Evolutionary conservation across 2,797 vertebrate genomes (phyloP), one percentile per base, ranked within the genome.

Genomic region (Brachymystax lenok): DNA sequence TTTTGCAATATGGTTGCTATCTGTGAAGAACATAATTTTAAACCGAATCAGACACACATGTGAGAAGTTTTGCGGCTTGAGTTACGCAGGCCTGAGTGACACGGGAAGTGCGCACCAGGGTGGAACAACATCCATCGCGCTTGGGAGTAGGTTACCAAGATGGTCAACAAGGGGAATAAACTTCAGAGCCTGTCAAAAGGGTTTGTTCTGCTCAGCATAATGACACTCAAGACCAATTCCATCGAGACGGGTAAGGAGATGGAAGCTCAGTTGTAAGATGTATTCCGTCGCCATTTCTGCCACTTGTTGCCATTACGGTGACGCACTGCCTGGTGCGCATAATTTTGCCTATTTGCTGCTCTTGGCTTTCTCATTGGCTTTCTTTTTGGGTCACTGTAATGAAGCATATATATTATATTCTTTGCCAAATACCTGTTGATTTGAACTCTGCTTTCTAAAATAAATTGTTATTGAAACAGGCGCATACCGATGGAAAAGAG

Each of bases 191-290:
- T 77, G 81, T 73, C 85, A 83, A 69, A 59, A 71, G 79, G 91
- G 81, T 84, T 92, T 69, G 76, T 91, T 74, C 80, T 92, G 74
- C 80, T 92, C 69, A 64, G 79, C 79, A 77, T 81, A 75, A 75
- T 85, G 80, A 61, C 79, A 16, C 72, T 81, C 0, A 84, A 76
- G 73, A 74, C 84, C 79, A 84, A 88, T 5, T 87, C 93, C 82
- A 93, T 95, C 17, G 93, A 94, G 72, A 94, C 92, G 64, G 92
- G 94, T 95, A 89, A 86, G 93, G 68, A 79, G 52, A 72, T 8
- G 46, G 56, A 68, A 71, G 68, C 33, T 78, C 74, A 33, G 33
- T 74, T 46, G 17, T 78, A 56, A 35, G 52, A 63, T 74, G 14
- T 30, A 79, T 74, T 70, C 76, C 30, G 19, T 75, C 35, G 69